Base-by-base conservation (phyloP, 2,888 invertebrate genomes). In the Candidula unifasciata region DNA sequence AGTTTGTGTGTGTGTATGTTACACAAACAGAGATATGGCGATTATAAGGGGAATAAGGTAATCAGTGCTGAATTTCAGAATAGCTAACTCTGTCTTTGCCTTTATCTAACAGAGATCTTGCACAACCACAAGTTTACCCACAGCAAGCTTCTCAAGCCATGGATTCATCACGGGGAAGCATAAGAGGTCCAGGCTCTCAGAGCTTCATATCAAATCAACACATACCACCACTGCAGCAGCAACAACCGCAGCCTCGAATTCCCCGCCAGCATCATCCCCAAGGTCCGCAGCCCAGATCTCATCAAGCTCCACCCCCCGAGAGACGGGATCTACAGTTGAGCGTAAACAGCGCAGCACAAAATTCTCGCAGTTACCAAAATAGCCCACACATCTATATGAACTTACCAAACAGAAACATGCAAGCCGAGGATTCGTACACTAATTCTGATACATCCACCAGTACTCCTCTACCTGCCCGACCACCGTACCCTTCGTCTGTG, bases 401-500 rank as follows among this genome's bases (percentile, higher is more conserved):
- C 86, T 87, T 91, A 13, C 88, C 88, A 33, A 89, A 89, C 68
- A 60, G 77, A 54, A 44, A 44, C 64, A 33, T 21, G 3, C 69
- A 80, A 30, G 27, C 37, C 3, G 27, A 69, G 71, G 21, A 71
- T 69, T 44, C 74, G 30, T 18, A n/a, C 27, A 73, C 57, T 77
- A 64, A 64, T 44, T 73, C 79, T 21, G 60, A 33, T 1, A 37
- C 73, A 60, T 81, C 78, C 24, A 16, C 76, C 35, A 52, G 52
- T 13, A 54, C 64, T 2, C 84, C 82, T 0, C 64, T 83, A 16
- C 93, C 93, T 8, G 82, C 85, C 21, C 85, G 93, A 76, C 93
- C 93, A 24, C 92, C 93, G 2, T 89, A 92, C n/a, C 93, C 93
- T 2, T 89, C 89, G 0, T 89, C 89, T 44, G 89, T 90, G 76